Base-by-base conservation (phyloP, 2,113 vertebrate genomes). In the Lichenostomus cassidix region DNA sequence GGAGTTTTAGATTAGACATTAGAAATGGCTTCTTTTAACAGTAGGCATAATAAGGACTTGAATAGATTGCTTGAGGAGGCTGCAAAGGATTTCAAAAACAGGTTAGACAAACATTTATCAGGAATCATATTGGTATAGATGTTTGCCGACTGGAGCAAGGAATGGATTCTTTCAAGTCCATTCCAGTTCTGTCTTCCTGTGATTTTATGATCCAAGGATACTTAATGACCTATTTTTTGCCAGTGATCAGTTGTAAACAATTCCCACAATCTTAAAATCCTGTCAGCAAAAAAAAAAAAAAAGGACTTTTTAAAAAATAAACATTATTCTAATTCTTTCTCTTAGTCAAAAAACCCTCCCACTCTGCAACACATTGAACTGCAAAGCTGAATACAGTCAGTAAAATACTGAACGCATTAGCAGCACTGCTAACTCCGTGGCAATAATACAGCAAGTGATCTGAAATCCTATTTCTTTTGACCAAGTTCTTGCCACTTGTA, bases 381-480 rank as follows among this genome's bases (percentile, higher is more conserved):
- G 22, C 58, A 69, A 82, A 91, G 81, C 46, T 87, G 53, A 94
- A 89, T 84, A 78, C 20, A 90, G 69, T 5, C 23, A 18, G 42
- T 65, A 83, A 91, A 95, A 92, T 58, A 65, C 65, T 85, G 89
- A 91, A 94, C 87, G 89, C 73, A 85, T 87, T 92, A 33, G n/a
- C 58, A 91, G 63, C 42, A 65, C 59, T 62, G 77, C 49, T 68
- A 94, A 89, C 21, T 76, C 49, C 46, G 37, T 15, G 9, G 50
- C 67, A 87, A 77, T 39, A 91, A 90, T 39, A 83, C 47, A 95
- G 59, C 91, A 86, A 94, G 75, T 13, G 13, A 85, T 70, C 64
- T 91, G 59, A 94, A 93, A 95, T 88, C 79, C 71, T 90, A 73
- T 67, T 86, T 94, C 74, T 89, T 94, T 94, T 91, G 46, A 88